phyloP scores from a whole-genome alignment of 2,888 invertebrate species.

The Erannis defoliaria region DNA sequence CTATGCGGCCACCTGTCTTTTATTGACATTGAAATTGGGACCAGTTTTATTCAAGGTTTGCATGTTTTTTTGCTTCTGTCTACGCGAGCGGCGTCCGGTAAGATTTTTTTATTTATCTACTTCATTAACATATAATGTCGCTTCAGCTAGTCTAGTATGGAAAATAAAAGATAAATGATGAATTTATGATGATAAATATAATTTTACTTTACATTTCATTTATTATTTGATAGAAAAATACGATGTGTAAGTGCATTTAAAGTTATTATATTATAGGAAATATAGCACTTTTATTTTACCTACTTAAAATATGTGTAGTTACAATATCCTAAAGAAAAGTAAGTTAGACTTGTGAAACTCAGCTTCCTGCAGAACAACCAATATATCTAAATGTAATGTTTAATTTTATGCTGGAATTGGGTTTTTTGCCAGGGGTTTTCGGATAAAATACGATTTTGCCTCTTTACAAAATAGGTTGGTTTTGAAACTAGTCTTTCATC shows the following conservation, averaged over 20 bases:
- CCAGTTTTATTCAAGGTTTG: constrained; percentile 45
- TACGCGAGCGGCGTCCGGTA: constrained; percentile 30
- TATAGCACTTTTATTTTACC: background rate
- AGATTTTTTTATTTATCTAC: constrained; percentile 30
- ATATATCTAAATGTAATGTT: background rate
- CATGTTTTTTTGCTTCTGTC: constrained; percentile 37
- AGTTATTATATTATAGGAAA: no score
- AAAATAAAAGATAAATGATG: constrained; percentile 10
- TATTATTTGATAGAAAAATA: no score
- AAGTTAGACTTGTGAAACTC: background rate
- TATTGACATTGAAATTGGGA: constrained; percentile 46
- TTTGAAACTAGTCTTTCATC: background rate
- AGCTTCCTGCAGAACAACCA: background rate
- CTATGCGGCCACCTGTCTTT: constrained; percentile 39
- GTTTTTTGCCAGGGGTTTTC: no score
- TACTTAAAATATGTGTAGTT: no score
- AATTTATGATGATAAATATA: background rate
- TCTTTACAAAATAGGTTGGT: background rate
- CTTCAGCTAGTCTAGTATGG: constrained; percentile 27
- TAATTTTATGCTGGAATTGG: no score
- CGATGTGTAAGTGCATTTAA: no score
- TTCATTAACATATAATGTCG: constrained; percentile 34
- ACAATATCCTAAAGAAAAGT: no score
- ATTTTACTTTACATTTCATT: no score
- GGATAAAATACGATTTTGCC: no score